These are phyloP conservation scores for Athalia cordata DNA, from an alignment of 2,888 invertebrate genomes.

Conservation along the genomic window DNA sequence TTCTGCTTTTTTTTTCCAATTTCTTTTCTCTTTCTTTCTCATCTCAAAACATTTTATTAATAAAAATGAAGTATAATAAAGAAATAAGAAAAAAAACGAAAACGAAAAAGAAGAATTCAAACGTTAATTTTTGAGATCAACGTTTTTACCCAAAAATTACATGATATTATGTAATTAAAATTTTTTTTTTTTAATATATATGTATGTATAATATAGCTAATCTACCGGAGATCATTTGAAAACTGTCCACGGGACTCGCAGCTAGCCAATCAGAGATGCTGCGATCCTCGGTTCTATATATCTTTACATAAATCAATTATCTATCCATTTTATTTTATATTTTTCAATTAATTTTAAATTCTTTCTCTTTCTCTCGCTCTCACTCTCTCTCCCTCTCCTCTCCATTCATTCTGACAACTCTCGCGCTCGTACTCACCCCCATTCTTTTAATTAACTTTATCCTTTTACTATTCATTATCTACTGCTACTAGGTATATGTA, in stretches of 20 bases:
- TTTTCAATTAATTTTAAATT: constrained; percentile 36
- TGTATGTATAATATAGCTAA: constrained; percentile 57
- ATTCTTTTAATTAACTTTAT: constrained; percentile 27
- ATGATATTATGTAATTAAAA: background rate
- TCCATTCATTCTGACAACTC: constrained; percentile 23
- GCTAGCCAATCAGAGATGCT: constrained; percentile 72
- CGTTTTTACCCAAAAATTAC: no score
- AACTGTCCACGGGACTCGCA: constrained; percentile 73
- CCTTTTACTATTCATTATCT: constrained; percentile 53
- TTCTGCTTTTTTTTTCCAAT: background rate
- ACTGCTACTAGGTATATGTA: constrained; percentile 54
- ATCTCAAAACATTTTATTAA: no score
- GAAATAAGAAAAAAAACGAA: constrained; percentile 19
- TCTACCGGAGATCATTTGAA: constrained; percentile 74
- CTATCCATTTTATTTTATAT: constrained; percentile 42
- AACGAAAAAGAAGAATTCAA: constrained; percentile 19
- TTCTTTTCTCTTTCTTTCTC: no score
- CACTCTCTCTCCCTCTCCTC: constrained; percentile 33
- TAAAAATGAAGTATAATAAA: background rate
- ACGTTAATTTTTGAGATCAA: background rate
- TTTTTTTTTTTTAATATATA: background rate
- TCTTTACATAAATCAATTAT: background rate
- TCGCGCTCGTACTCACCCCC: background rate
- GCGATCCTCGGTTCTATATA: constrained; percentile 66
- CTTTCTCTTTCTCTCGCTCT: constrained; percentile 46